These are phyloP conservation scores for Silurus aristotelis DNA, from an alignment of 2,797 vertebrate species.

Conservation along the genomic window DNA sequence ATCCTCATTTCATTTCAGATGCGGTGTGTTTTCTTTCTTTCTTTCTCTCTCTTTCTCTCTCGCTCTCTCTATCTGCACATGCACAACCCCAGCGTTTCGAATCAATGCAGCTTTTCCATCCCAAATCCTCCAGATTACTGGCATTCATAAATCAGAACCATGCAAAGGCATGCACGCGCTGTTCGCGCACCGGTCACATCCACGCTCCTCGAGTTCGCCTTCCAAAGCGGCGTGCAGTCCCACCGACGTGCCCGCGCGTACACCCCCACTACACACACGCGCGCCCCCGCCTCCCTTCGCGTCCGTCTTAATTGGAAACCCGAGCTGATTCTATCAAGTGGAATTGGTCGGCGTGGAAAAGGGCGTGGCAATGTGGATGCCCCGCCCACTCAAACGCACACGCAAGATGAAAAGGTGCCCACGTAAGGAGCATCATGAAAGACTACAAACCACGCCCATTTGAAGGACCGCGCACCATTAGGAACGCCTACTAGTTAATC, in stretches of 20 bases:
- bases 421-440: too few relatives aligned
- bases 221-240: slow-evolving; percentile 14
- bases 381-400: slow-evolving; percentile 60
- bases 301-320: slow-evolving; percentile 64
- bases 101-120: slow-evolving; percentile 57
- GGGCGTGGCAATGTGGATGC: slow-evolving; percentile 44
- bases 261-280: not conserved
- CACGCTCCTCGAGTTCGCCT: not conserved
- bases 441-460: too few relatives aligned
- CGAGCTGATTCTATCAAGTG: slow-evolving; percentile 68
- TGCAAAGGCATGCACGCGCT: not conserved
- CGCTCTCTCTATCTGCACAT: not conserved
- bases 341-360: slow-evolving; percentile 64
- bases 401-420: slow-evolving; percentile 9
- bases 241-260: not conserved
- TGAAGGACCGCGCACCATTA: too few relatives aligned
- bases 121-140: slow-evolving; percentile 39
- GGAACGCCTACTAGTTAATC: too few relatives aligned
- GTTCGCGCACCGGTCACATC: not conserved
- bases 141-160: not conserved
- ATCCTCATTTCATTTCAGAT: slow-evolving; percentile 65
- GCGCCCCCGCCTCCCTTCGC: not conserved
- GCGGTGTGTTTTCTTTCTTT: slow-evolving; percentile 17
- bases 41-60: not conserved
- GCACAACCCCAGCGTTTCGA: slow-evolving; percentile 29